Evolutionary conservation across 2,113 vertebrate genomes (phyloP).

Genomic region (Penelope pileata): DNA sequence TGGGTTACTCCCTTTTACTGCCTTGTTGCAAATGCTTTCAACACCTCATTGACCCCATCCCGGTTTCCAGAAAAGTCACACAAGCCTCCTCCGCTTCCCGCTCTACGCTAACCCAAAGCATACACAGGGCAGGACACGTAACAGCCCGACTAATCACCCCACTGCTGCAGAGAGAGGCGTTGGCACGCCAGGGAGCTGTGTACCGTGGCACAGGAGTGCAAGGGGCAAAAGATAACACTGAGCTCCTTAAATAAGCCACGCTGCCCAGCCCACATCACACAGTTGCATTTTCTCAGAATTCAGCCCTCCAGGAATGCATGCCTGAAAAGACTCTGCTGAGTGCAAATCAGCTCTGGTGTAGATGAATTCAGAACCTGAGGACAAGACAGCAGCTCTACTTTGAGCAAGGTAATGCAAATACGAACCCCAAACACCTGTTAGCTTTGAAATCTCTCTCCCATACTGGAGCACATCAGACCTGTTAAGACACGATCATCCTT

Average conservation of each 20-base stretch:
- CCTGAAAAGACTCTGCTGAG: neutral
- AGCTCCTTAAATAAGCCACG: neutral
- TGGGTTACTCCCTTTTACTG: neutral
- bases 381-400: neutral
- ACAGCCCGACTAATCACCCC: fast-evolving
- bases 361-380: neutral
- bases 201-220: neutral
- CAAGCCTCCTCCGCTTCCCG: neutral
- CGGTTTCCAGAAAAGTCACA: neutral
- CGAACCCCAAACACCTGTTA: neutral
- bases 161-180: fast-evolving
- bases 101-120: neutral
- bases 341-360: fast-evolving
- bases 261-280: neutral
- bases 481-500: fast-evolving
- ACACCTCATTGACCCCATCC: neutral
- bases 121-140: fast-evolving
- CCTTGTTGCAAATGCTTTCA: fast-evolving
- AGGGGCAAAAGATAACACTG: neutral
- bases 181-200: fast-evolving
- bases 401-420: fast-evolving
- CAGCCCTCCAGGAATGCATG: fast-evolving
- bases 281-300: neutral
- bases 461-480: fast-evolving
- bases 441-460: neutral